phyloP scores from a whole-genome alignment of 1,140 invertebrate species.

The Drosophila grimshawi region DNA sequence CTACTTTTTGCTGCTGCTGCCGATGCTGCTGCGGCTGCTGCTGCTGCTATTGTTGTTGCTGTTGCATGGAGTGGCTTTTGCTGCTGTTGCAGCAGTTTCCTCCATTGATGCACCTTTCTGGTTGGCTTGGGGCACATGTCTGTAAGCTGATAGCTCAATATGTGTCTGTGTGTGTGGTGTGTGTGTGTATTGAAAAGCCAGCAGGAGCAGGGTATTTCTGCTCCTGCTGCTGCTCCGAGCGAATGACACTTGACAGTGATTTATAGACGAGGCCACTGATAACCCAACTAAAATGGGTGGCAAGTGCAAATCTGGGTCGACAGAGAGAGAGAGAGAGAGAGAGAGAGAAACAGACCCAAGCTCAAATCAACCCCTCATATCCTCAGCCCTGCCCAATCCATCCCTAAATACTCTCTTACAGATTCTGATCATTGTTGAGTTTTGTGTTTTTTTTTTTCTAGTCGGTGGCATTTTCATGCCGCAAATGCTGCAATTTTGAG shows the following conservation, averaged over 20 bases:
- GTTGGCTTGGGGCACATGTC: conserved; percentile 59
- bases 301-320: conserved; percentile 74
- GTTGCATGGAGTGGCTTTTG: conserved; percentile 58
- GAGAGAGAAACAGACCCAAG: background rate
- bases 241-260: conserved; percentile 85
- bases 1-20: conserved; percentile 62
- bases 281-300: conserved; percentile 68
- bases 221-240: conserved; percentile 43
- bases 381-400: background rate
- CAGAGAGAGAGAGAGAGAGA: conserved; percentile 8
- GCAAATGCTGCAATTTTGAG: conserved; percentile 79
- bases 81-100: conserved; percentile 64
- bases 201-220: conserved; percentile 49
- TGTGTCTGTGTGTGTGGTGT: conserved; percentile 15
- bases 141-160: conserved; percentile 63
- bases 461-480: conserved; percentile 69
- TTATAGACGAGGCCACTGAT: conserved; percentile 79
- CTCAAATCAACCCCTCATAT: background rate
- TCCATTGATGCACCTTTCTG: conserved; percentile 73
- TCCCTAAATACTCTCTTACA: background rate
- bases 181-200: conserved; percentile 59
- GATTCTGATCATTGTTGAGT: conserved; percentile 48
- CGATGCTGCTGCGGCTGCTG: conserved; percentile 29
- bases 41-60: conserved; percentile 30
- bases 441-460: conserved; percentile 38